Conservation (phyloP, 2,888 invertebrate genomes). For the Himalopsyche japonica region DNA sequence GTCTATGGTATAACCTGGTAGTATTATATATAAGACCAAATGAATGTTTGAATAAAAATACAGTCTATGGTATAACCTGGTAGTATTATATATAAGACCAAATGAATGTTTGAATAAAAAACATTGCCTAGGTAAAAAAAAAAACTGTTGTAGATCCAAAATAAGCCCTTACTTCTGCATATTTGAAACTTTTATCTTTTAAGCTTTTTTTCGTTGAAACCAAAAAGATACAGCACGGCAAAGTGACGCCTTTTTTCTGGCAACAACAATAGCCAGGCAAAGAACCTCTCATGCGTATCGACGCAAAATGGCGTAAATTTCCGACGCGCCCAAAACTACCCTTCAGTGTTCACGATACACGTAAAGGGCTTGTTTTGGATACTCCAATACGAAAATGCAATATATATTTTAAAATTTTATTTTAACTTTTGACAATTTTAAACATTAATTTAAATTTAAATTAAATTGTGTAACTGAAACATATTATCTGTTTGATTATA, state of each 20-base stretch:
- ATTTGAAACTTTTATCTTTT: neutral
- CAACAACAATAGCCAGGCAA: slow-evolving; percentile 7
- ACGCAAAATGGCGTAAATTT: slow-evolving; percentile 10
- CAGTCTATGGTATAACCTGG: no score
- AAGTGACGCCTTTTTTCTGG: slow-evolving; percentile 3
- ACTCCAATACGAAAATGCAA: neutral
- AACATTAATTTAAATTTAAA: no score
- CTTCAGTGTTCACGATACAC: neutral
- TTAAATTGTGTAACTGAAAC: no score
- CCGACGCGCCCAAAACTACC: neutral
- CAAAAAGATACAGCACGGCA: neutral
- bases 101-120: neutral
- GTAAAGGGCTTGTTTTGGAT: neutral
- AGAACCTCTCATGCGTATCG: slow-evolving; percentile 7
- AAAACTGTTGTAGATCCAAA: neutral
- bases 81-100: neutral
- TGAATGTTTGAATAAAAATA: no score
- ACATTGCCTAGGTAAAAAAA: neutral
- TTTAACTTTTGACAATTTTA: neutral
- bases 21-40: neutral
- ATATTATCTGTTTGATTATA: no score
- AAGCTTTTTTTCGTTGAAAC: neutral
- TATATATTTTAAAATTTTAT: neutral
- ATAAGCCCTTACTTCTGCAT: neutral
- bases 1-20: no score